Evolutionary conservation across 2,888 invertebrate species (phyloP).

Genomic region (Phaonia tiefii): DNA sequence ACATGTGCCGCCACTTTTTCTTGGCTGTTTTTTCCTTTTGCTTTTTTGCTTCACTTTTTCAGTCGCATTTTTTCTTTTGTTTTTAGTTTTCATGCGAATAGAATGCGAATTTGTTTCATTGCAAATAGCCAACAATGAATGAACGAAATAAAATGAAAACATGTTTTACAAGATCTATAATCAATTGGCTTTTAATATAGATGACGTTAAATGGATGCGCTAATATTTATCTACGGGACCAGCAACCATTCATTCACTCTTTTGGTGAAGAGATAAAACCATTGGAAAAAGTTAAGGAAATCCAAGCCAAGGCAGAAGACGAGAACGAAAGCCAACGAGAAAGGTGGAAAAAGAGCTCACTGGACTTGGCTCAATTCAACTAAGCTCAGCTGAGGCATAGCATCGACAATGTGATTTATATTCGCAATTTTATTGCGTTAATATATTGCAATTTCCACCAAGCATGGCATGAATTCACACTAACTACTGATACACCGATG

Average conservation of each 20-base stretch:
- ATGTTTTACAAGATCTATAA: slow-evolving; percentile 63
- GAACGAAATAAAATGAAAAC: slow-evolving; percentile 60
- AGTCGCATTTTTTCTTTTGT: slow-evolving; percentile 1
- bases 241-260: slow-evolving; percentile 20
- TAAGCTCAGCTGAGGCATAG: slow-evolving; percentile 17
- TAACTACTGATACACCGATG: slow-evolving; percentile 57
- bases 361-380: too few species aligned
- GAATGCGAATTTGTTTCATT: slow-evolving; percentile 43
- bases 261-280: slow-evolving; percentile 45
- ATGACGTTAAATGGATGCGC: slow-evolving; percentile 63
- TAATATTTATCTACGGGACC: slow-evolving; percentile 55
- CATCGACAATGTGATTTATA: slow-evolving; percentile 69
- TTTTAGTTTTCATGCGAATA: slow-evolving; percentile 22
- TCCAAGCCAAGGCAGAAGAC: slow-evolving; percentile 15
- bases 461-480: slow-evolving; percentile 67
- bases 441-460: slow-evolving; percentile 65
- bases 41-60: slow-evolving; percentile 6
- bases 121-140: slow-evolving; percentile 61
- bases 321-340: slow-evolving; percentile 14
- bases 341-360: slow-evolving; percentile 33
- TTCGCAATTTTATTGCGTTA: slow-evolving; percentile 67
- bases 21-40: neutral
- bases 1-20: slow-evolving; percentile 60
- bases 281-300: neutral
- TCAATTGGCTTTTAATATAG: slow-evolving; percentile 69